Base-by-base conservation (phyloP, 2,797 vertebrate species). In the Micrastur ruficollis region DNA sequence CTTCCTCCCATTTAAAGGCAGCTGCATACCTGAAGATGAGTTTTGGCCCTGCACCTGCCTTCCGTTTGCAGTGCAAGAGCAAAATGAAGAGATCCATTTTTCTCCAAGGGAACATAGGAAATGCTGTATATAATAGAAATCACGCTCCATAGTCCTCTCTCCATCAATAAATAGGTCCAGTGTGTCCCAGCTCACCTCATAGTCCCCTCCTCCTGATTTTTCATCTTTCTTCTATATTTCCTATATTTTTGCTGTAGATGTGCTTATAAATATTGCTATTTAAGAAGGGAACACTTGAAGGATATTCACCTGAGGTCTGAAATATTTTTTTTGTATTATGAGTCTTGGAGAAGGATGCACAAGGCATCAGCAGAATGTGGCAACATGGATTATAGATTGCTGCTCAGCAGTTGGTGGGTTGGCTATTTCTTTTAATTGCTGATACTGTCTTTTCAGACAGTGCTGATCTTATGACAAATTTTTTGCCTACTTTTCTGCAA, bases 381-480 rank as follows among this genome's bases (percentile, higher is more conserved):
- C 86, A 95, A 34, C 56, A 31, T 67, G 81, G 89, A 71, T 93
- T 96, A 96, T 94, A 86, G 95, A 96, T 95, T 91, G 93, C 92
- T 1, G 32, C 93, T 94, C 88, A 89, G 94, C 74, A 70, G 92
- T 91, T 87, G 93, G 92, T 80, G 83, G 81, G 84, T 68, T 93
- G 92, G 92, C 66, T 97, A 65, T 96, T 96, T 86, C 92, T 93
- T 92, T 93, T 94, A 94, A 93, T 94, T 95, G 93, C 95, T 96
- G 96, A 94, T 89, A n/a, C 58, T 78, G 84, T 93, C 42, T 91
- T 96, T 97, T 94, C 90, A 93, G 89, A 78, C 95, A 86, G 50
- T 72, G 84, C 87, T 97, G 94, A 97, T 91, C 81, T 83, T 91
- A 95, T 52, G 93, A 94, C 92, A 91, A 90, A 5, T 90, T 46